Conservation (phyloP, 1,140 invertebrate genomes). For the Holcopasites calliopsidis region DNA sequence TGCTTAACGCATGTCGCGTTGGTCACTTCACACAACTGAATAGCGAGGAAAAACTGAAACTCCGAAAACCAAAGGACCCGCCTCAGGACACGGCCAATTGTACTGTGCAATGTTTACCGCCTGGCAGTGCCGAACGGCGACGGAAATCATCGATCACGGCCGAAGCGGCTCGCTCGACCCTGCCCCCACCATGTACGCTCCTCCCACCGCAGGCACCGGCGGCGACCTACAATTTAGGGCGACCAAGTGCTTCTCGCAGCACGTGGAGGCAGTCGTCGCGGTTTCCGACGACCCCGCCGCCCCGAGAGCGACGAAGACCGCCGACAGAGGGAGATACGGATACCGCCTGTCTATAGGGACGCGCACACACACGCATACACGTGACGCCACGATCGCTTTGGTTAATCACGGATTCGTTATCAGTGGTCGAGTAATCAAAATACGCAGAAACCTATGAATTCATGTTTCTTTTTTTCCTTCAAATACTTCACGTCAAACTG, state of each 20-base stretch:
- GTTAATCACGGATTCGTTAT: slow-evolving; percentile 27
- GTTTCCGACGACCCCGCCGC: slow-evolving; percentile 66
- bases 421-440: slow-evolving; percentile 3
- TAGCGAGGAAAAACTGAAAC: slow-evolving; percentile 30
- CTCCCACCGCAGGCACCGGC: slow-evolving; percentile 43
- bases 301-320: slow-evolving; percentile 54
- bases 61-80: slow-evolving; percentile 74
- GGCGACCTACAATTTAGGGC: slow-evolving; percentile 77
- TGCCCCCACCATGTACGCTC: slow-evolving; percentile 11
- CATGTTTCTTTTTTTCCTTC: background rate
- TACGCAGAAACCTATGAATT: too few relatives aligned
- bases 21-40: slow-evolving; percentile 33
- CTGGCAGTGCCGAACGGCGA: slow-evolving; percentile 66
- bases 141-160: slow-evolving; percentile 67
- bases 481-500: background rate
- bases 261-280: slow-evolving; percentile 76
- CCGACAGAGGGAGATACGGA: slow-evolving; percentile 1
- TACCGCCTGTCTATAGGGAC: slow-evolving; percentile 27
- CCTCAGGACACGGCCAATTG: slow-evolving; percentile 74
- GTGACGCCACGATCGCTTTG: slow-evolving; percentile 10
- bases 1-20: slow-evolving; percentile 19
- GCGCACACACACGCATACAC: slow-evolving; percentile 11
- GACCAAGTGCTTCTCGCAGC: slow-evolving; percentile 69
- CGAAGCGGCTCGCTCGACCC: slow-evolving; percentile 63
- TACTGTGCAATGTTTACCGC: slow-evolving; percentile 78